Percentiles rank a stretch among this genome's conserved stretches.
phyloP scores from a whole-genome alignment of 2,797 vertebrate genomes.

The Sebastes elongatus region DNA sequence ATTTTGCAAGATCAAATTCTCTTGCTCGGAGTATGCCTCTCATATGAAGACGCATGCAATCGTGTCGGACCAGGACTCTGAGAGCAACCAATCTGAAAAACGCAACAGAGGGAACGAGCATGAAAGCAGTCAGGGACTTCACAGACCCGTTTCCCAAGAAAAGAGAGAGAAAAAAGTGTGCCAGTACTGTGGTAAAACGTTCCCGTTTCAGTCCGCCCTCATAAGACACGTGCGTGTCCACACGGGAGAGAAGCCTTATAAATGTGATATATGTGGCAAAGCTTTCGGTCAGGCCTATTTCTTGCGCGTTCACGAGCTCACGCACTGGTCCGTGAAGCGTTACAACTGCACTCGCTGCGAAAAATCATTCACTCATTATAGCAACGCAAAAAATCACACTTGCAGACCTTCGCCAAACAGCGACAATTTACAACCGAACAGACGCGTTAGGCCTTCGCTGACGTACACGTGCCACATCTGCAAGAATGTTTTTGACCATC shows the following conservation, averaged over 20 bases:
- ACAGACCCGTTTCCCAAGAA: not conserved
- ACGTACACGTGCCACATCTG: slow-evolving; percentile 85
- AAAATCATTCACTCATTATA: slow-evolving; percentile 82
- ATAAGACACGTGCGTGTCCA: slow-evolving; percentile 82
- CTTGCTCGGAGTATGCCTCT: slow-evolving; percentile 46
- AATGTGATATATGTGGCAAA: slow-evolving; percentile 83
- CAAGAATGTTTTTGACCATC: slow-evolving; percentile 72
- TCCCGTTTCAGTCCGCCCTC: slow-evolving; percentile 81
- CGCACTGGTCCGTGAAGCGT: slow-evolving; percentile 84
- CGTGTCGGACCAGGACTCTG: not conserved
- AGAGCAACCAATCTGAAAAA: slow-evolving; percentile 9
- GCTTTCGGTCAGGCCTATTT: slow-evolving; percentile 82
- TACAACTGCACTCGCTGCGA: slow-evolving; percentile 82
- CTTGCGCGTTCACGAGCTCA: slow-evolving; percentile 82
- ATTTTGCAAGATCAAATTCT: slow-evolving; percentile 63
- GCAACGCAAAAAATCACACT: slow-evolving; percentile 80
- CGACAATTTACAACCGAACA: not conserved
- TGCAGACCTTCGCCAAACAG: slow-evolving; percentile 54
- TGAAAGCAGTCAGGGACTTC: not conserved
- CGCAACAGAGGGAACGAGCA: not conserved
- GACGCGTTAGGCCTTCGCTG: slow-evolving; percentile 40
- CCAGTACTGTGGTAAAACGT: slow-evolving; percentile 81
- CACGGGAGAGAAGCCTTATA: slow-evolving; percentile 84
- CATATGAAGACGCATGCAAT: slow-evolving; percentile 59
- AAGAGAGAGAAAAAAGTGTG: slow-evolving; percentile 68